phyloP scores from a whole-genome alignment of 2,888 invertebrate genomes.

The Tipula confusa region DNA sequence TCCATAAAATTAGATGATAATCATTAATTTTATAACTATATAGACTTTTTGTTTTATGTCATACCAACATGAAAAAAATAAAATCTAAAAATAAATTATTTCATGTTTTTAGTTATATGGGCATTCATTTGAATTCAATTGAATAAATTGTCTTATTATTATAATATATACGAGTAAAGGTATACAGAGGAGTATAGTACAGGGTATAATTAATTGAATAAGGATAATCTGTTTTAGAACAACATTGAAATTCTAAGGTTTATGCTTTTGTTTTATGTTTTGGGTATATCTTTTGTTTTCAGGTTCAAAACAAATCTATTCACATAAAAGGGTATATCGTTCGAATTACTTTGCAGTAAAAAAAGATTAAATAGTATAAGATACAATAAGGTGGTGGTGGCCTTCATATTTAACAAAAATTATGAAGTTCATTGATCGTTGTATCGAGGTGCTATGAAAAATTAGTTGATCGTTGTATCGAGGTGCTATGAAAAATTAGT shows the following conservation, averaged over 20 bases:
- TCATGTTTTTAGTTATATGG: background rate
- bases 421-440: no score
- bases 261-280: background rate
- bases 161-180: background rate
- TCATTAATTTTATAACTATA: background rate
- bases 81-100: background rate
- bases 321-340: background rate
- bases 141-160: background rate
- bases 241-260: background rate
- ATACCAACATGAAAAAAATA: background rate
- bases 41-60: background rate
- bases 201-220: background rate
- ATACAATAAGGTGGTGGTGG: no score
- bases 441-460: no score
- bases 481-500: no score
- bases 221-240: background rate
- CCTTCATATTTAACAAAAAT: no score
- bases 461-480: no score
- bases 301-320: background rate
- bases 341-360: no score
- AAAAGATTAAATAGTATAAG: no score
- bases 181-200: background rate
- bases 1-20: slow-evolving; percentile 25
- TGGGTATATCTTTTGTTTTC: background rate
- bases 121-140: background rate